phyloP scores from a whole-genome alignment of 2,797 vertebrate species.

The Botia almorhae region DNA sequence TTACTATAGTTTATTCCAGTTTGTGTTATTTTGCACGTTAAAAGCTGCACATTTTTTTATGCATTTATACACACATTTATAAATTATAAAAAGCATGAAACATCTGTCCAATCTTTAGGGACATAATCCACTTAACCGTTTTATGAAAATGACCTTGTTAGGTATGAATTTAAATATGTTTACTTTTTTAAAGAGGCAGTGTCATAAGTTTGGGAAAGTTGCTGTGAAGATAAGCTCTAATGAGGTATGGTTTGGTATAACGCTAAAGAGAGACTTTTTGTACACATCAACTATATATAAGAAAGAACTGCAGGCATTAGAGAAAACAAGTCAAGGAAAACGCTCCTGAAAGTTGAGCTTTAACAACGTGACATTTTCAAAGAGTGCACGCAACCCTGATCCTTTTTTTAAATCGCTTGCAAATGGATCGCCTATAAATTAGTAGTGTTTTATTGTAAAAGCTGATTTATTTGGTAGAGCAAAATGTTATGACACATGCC shows the following conservation, averaged over 20 bases:
- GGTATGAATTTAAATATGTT: neutral
- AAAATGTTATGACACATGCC: neutral
- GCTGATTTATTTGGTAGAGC: neutral
- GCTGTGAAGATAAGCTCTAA: conserved; percentile 1
- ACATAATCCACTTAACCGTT: neutral
- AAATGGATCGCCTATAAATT: conserved; percentile 8
- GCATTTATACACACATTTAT: neutral
- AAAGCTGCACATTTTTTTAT: neutral
- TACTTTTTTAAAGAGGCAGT: neutral
- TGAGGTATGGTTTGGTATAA: neutral
- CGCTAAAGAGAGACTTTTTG: neutral
- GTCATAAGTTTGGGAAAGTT: conserved; percentile 20
- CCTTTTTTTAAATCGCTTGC: neutral
- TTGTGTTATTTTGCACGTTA: neutral
- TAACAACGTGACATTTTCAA: conserved; percentile 13
- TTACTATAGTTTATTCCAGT: too few relatives aligned
- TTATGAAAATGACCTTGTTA: neutral
- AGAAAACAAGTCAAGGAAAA: conserved; percentile 16
- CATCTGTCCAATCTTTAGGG: neutral
- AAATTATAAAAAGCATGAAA: neutral
- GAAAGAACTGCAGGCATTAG: neutral
- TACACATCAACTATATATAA: neutral
- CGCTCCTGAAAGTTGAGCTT: neutral
- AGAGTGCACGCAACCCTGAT: neutral
- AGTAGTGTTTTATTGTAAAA: neutral